Conservation (phyloP, 2,888 invertebrate genomes). For the Barypeithes pellucidus region DNA sequence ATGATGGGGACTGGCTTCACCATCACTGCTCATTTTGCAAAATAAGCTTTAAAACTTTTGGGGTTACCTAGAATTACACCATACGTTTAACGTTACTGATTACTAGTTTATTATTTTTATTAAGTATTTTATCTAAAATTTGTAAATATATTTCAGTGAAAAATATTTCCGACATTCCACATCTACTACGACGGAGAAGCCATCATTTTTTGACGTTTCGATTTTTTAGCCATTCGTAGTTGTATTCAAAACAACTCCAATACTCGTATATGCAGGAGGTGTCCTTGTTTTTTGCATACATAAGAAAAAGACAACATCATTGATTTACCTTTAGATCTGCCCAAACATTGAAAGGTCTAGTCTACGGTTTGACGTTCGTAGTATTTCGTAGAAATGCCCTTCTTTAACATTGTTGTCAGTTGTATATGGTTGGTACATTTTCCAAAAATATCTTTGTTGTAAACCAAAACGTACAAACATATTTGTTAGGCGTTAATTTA, state of each 20-base stretch:
- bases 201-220: conserved; percentile 43
- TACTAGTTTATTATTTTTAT: conserved; percentile 7
- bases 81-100: conserved; percentile 19
- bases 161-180: conserved; percentile 27
- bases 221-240: conserved; percentile 28
- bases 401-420: not conserved
- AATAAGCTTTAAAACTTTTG: not conserved
- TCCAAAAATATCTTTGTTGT: not conserved
- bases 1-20: conserved; percentile 61
- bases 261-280: not conserved
- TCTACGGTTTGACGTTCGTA: not conserved
- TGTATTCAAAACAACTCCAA: not conserved
- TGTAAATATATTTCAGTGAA: conserved; percentile 13
- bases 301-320: conserved; percentile 11
- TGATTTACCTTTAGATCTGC: too few species aligned
- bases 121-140: not conserved
- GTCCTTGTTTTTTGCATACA: not conserved
- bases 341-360: not conserved
- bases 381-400: not conserved
- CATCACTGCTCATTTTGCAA: conserved; percentile 63
- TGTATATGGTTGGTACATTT: not conserved
- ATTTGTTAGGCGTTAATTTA: too few species aligned
- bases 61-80: conserved; percentile 17
- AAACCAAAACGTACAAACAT: too few species aligned
- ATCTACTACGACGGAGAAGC: conserved; percentile 41